These are phyloP conservation scores for Eristalis tenax DNA, from an alignment of 2,888 invertebrate genomes.

Conservation along the genomic window DNA sequence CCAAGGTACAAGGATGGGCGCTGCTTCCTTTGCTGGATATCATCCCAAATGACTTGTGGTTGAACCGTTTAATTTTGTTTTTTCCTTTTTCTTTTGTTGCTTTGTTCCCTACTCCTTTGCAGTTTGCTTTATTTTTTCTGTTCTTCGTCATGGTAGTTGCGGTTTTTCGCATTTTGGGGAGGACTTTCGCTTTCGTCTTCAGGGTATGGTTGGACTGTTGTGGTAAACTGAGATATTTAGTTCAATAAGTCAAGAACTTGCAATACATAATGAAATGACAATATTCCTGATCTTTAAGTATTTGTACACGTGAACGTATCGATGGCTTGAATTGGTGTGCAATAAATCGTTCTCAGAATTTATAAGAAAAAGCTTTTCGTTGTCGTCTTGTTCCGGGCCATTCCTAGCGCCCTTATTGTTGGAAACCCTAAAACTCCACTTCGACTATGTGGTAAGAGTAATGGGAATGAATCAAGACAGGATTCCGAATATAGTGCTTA, in stretches of 20 bases:
- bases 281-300: neutral
- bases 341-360: too few relatives aligned
- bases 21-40: slow-evolving; percentile 23
- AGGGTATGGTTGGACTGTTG: slow-evolving; percentile 13
- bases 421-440: too few relatives aligned
- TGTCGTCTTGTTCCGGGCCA: too few relatives aligned
- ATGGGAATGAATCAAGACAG: too few relatives aligned
- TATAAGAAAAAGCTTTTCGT: too few relatives aligned
- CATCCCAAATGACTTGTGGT: slow-evolving; percentile 67
- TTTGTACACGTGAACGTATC: neutral
- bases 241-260: neutral
- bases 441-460: too few relatives aligned
- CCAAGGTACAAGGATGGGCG: slow-evolving; percentile 55
- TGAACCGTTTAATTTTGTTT: slow-evolving; percentile 66
- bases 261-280: neutral
- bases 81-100: slow-evolving; percentile 27
- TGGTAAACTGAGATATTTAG: slow-evolving; percentile 1
- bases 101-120: slow-evolving; percentile 11
- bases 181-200: slow-evolving; percentile 61
- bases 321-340: too few relatives aligned
- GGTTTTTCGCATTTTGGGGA: slow-evolving; percentile 50
- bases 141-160: slow-evolving; percentile 49
- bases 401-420: too few relatives aligned
- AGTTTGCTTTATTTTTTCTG: slow-evolving; percentile 26
- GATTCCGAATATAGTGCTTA: too few relatives aligned